These are phyloP conservation scores for Ectropis grisescens DNA, from an alignment of 1,140 invertebrate species.

Conservation along the genomic window DNA sequence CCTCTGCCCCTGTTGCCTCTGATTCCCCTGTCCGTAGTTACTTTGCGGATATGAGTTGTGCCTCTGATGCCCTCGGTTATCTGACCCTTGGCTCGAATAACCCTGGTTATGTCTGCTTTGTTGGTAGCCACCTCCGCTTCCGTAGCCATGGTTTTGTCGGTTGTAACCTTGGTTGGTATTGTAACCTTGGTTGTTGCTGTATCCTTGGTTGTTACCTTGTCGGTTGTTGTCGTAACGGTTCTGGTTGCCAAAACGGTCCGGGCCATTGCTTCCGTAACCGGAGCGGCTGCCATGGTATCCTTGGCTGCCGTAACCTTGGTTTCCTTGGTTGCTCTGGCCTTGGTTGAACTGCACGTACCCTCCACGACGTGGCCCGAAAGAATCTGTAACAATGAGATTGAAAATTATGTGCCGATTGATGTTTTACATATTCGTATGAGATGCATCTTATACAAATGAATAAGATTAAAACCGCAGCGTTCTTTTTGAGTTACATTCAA, in stretches of 20 bases:
- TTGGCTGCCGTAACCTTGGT: conserved; percentile 12
- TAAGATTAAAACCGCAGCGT: too few species aligned
- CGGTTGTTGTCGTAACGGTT: conserved; percentile 6
- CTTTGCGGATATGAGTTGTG: background rate
- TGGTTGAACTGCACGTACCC: conserved; percentile 32
- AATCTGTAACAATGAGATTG: conserved; percentile 39
- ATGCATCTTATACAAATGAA: too few species aligned
- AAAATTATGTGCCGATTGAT: too few species aligned
- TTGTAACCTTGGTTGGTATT: conserved; percentile 7
- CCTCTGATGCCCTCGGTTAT: too few species aligned
- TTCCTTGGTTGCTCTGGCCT: conserved; percentile 6
- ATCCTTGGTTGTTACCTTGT: conserved; percentile 12
- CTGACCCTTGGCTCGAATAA: too few species aligned
- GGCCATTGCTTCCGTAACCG: conserved; percentile 6
- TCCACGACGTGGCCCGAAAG: conserved; percentile 39
- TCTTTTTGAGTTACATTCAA: too few species aligned
- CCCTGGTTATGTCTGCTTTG: background rate
- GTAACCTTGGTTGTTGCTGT: conserved; percentile 11
- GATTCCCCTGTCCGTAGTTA: background rate
- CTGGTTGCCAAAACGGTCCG: too few species aligned
- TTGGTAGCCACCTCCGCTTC: conserved; percentile 4
- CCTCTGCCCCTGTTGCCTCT: background rate
- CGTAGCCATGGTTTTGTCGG: background rate
- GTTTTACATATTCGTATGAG: too few species aligned
- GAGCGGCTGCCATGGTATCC: conserved; percentile 3